These are phyloP conservation scores for Myopa tessellatipennis DNA, from an alignment of 2,888 invertebrate genomes.

Conservation along the genomic window DNA sequence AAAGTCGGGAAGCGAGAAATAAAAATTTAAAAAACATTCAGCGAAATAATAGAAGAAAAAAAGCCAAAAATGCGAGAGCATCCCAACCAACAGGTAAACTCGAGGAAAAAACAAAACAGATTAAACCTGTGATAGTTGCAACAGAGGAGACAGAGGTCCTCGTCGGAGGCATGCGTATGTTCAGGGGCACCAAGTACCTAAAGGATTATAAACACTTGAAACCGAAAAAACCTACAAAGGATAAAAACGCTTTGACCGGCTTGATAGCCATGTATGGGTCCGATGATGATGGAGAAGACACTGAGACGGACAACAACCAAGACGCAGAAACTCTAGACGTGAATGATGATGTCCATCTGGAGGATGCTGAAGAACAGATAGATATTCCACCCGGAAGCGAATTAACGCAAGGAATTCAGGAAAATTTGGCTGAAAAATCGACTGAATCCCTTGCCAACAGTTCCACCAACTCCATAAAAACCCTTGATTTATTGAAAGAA, in stretches of 20 bases:
- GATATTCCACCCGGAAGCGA: background rate
- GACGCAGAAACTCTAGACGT: background rate
- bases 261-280: slow-evolving; percentile 65
- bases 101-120: background rate
- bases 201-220: slow-evolving; percentile 54
- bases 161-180: slow-evolving; percentile 47
- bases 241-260: slow-evolving; percentile 53
- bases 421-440: background rate
- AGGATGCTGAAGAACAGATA: background rate
- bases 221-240: slow-evolving; percentile 35
- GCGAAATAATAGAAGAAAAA: slow-evolving; percentile 19
- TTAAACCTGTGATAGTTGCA: background rate
- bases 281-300: slow-evolving; percentile 50
- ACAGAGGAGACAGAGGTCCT: slow-evolving; percentile 1
- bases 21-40: slow-evolving; percentile 26
- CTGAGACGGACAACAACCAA: background rate
- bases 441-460: background rate
- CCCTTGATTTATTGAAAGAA: background rate
- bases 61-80: background rate
- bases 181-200: slow-evolving; percentile 57
- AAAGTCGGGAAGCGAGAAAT: slow-evolving; percentile 30
- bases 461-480: background rate
- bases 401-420: background rate
- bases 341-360: background rate
- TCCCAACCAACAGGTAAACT: background rate